Evolutionary conservation across 2,888 invertebrate genomes (phyloP).

Genomic region (Caenorhabditis macrosperma): DNA sequence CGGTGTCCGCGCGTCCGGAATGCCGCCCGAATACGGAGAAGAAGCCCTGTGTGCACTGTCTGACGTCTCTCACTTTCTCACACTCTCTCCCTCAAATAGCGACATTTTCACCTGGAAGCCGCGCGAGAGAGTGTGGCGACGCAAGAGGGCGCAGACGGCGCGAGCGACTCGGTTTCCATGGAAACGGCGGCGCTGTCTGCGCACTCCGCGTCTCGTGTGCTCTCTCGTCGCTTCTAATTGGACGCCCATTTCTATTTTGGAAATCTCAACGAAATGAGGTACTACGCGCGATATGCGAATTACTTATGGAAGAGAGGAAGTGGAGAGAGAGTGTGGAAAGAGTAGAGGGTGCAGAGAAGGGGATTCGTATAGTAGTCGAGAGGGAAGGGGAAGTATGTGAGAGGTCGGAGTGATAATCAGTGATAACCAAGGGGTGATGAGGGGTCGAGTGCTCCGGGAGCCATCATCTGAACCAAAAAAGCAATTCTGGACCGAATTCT

Average conservation of each 20-base stretch:
- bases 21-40: not conserved
- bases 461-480: too few species aligned
- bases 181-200: not conserved
- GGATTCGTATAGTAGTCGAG: not conserved
- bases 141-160: not conserved
- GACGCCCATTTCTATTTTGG: not conserved
- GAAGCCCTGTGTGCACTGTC: conserved; percentile 28
- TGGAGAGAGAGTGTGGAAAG: conserved; percentile 10
- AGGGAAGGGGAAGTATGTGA: too few species aligned
- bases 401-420: too few species aligned
- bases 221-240: conserved; percentile 11
- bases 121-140: too few species aligned
- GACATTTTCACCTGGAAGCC: conserved; percentile 24
- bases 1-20: not conserved
- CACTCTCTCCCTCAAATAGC: conserved; percentile 15
- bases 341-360: conserved; percentile 5
- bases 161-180: conserved; percentile 13
- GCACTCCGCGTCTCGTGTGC: conserved; percentile 2
- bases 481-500: too few species aligned
- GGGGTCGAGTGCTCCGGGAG: too few species aligned
- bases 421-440: too few species aligned
- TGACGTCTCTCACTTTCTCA: conserved; percentile 10
- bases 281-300: too few species aligned
- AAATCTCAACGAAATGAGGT: conserved; percentile 3
- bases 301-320: not conserved